Evolutionary conservation across 2,797 vertebrate genomes (phyloP).

Genomic region (Amblyraja radiata): DNA sequence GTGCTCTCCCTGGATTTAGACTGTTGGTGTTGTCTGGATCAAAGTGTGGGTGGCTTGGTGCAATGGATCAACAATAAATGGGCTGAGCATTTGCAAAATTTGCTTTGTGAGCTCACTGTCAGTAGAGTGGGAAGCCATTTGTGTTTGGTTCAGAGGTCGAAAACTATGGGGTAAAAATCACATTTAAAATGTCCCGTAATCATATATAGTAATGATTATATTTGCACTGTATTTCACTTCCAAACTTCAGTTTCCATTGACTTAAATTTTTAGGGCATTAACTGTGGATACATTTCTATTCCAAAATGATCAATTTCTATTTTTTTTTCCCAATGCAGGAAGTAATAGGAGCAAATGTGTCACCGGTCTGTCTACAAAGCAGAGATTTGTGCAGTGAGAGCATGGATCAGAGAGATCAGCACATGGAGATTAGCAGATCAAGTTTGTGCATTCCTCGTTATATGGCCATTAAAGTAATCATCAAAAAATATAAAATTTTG

Average conservation of each 20-base stretch:
- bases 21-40: too few species aligned
- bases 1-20: neutral
- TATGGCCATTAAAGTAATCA: neutral
- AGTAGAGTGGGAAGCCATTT: neutral
- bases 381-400: neutral
- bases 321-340: too few species aligned
- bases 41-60: neutral
- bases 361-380: neutral
- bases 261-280: too few species aligned
- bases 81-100: neutral
- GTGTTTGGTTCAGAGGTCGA: neutral
- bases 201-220: too few species aligned
- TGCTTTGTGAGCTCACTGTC: neutral
- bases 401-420: neutral
- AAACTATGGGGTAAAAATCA: too few species aligned
- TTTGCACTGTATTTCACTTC: too few species aligned
- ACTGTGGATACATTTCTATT: too few species aligned
- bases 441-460: slow-evolving; percentile 3
- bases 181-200: too few species aligned
- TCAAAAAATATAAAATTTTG: neutral
- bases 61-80: neutral
- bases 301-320: neutral
- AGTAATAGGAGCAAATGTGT: neutral
- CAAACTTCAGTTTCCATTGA: too few species aligned
- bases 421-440: neutral